phyloP scores from a whole-genome alignment of 2,113 vertebrate species.

The Athene noctua region DNA sequence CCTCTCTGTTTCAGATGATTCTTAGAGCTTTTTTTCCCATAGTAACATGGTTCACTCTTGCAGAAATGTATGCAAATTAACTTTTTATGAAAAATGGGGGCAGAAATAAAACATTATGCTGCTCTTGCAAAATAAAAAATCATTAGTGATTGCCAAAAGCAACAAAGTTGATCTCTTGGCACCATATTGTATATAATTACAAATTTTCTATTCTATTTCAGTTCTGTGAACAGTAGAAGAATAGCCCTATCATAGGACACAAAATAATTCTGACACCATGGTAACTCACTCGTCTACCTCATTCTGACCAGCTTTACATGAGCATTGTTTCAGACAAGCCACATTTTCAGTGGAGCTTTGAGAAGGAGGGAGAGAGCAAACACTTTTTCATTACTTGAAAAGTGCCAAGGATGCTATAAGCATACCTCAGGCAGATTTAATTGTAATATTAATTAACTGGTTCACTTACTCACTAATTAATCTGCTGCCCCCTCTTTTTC shows the following conservation, averaged over 20 bases:
- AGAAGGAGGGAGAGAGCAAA: slow-evolving; percentile 48
- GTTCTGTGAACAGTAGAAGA: slow-evolving; percentile 18
- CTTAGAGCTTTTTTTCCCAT: slow-evolving; percentile 14
- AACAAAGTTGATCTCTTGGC: slow-evolving; percentile 68
- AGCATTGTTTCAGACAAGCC: slow-evolving; percentile 24
- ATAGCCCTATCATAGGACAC: slow-evolving; percentile 16
- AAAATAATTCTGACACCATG: slow-evolving; percentile 42
- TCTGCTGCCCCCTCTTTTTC: slow-evolving; percentile 55
- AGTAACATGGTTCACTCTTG: slow-evolving; percentile 57
- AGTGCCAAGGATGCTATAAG: slow-evolving; percentile 61
- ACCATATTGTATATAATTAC: slow-evolving; percentile 51
- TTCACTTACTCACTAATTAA: slow-evolving; percentile 72
- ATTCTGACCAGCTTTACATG: slow-evolving; percentile 27
- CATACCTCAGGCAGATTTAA: slow-evolving; percentile 70
- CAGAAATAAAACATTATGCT: slow-evolving; percentile 71
- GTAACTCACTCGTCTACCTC: slow-evolving; percentile 24
- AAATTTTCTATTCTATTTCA: slow-evolving; percentile 52
- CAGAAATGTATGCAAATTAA: slow-evolving; percentile 71
- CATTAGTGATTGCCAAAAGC: slow-evolving; percentile 76
- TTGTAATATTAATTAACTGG: slow-evolving; percentile 74
- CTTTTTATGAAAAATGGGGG: slow-evolving; percentile 69
- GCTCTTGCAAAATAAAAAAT: slow-evolving; percentile 73
- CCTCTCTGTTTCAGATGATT: slow-evolving; percentile 45
- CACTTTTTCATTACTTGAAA: slow-evolving; percentile 49
- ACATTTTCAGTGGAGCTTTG: neutral